phyloP scores from a whole-genome alignment of 2,113 vertebrate species.

The Propithecus coquereli region DNA sequence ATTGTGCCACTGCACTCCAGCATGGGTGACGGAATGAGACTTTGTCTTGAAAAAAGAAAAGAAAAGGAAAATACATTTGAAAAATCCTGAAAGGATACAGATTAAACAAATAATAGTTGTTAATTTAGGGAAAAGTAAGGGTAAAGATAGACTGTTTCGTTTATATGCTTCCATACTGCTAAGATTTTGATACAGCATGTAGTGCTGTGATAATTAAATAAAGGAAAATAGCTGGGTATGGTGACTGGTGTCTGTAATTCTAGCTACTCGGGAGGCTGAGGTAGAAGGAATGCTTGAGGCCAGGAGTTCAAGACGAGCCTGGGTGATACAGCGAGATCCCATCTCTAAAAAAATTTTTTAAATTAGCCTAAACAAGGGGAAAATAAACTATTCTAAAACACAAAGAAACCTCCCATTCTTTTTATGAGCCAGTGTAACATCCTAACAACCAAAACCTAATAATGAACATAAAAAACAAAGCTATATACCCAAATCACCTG shows the following conservation, averaged over 20 bases:
- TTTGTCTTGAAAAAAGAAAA: not conserved
- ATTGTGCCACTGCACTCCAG: not conserved
- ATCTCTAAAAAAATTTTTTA: no score
- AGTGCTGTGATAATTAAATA: not conserved
- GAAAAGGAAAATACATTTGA: not conserved
- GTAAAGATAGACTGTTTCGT: not conserved
- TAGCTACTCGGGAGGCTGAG: no score
- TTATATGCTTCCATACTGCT: not conserved
- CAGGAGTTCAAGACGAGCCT: no score
- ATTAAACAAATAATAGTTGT: conserved; percentile 1
- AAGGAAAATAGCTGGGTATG: not conserved
- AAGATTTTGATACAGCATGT: not conserved
- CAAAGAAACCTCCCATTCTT: not conserved
- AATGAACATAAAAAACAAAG: not conserved
- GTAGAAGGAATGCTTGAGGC: no score
- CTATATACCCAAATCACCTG: not conserved
- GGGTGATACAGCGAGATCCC: no score
- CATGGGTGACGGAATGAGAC: not conserved
- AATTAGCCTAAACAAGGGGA: no score
- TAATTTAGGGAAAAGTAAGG: not conserved
- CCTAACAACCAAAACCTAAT: not conserved
- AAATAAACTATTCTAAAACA: not conserved
- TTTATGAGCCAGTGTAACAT: not conserved
- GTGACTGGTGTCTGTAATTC: no score
- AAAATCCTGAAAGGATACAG: not conserved